Evolutionary conservation across 53 echinoderm and acorn worm genomes (phyloP).

Genomic region (Holothuria scabra): DNA sequence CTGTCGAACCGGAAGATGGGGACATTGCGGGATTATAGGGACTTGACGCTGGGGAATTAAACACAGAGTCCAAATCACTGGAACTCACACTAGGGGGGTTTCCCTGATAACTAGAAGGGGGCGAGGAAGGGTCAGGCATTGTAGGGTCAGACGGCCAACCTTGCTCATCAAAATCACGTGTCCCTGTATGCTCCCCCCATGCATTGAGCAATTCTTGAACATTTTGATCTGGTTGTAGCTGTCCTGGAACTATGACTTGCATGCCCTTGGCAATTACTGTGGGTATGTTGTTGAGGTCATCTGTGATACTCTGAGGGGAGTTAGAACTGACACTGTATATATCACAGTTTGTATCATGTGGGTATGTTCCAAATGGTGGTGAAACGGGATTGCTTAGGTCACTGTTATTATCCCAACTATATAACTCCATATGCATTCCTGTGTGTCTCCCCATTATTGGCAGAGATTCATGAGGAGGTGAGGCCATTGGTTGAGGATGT

Average conservation of each 20-base stretch:
- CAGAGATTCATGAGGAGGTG: slow-evolving; percentile 11
- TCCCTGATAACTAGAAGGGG: slow-evolving; percentile 16
- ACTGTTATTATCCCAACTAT: background rate
- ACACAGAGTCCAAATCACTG: slow-evolving; percentile 11
- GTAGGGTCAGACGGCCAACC: slow-evolving; percentile 6
- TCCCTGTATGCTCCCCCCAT: background rate
- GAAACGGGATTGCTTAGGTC: background rate
- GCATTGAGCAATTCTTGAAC: background rate
- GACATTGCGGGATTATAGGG: slow-evolving; percentile 24
- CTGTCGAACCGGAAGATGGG: slow-evolving; percentile 8
- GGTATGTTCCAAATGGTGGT: slow-evolving; percentile 1
- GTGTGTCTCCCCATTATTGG: background rate
- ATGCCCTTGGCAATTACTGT: slow-evolving; percentile 21
- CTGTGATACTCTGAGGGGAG: slow-evolving; percentile 1
- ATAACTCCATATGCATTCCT: background rate
- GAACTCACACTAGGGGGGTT: slow-evolving; percentile 37
- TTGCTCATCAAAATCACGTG: slow-evolving; percentile 21
- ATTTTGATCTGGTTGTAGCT: background rate
- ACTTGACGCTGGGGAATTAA: slow-evolving; percentile 1
- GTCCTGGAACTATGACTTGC: background rate
- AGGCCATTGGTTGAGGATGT: background rate
- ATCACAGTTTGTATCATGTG: background rate
- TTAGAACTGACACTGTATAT: background rate
- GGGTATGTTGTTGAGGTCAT: background rate
- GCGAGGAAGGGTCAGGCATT: too few species aligned